Percentiles rank a stretch among this genome's conserved stretches.
Conservation (phyloP, 2,797 vertebrate genomes). For the Strix occidentalis region DNA sequence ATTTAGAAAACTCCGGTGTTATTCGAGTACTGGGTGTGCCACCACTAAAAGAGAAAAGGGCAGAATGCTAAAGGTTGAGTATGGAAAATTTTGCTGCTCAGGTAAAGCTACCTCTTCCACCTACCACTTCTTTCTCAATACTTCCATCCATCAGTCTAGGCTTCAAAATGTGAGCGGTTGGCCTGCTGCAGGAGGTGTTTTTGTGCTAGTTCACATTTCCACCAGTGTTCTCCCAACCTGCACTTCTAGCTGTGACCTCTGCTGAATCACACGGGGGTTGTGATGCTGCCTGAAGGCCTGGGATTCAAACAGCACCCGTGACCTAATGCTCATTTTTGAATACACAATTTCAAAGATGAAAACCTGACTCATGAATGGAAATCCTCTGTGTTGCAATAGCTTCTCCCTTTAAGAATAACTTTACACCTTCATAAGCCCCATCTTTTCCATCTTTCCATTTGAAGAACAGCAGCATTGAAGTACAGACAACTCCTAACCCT, state of each 20-base stretch:
- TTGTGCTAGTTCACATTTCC: background rate
- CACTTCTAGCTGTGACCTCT: background rate
- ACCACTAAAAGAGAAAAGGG: slow-evolving; percentile 79
- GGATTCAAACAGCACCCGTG: background rate
- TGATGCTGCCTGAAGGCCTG: background rate
- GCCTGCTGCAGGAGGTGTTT: background rate
- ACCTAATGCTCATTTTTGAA: background rate
- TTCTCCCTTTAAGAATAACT: background rate
- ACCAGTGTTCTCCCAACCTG: background rate
- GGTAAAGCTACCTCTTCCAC: background rate
- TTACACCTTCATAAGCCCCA: background rate
- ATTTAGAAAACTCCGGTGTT: slow-evolving; percentile 98
- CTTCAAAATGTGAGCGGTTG: background rate
- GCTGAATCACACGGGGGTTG: background rate
- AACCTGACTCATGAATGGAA: background rate
- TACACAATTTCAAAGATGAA: background rate
- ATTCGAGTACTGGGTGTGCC: slow-evolving; percentile 96
- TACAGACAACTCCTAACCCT: background rate
- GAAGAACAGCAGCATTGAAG: background rate
- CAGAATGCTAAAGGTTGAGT: background rate
- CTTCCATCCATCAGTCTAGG: background rate
- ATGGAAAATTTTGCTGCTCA: background rate
- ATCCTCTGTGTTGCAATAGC: background rate
- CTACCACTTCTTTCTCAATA: background rate
- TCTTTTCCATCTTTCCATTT: background rate